phyloP scores from a whole-genome alignment of 2,888 invertebrate genomes.

The Dioctria rufipes region DNA sequence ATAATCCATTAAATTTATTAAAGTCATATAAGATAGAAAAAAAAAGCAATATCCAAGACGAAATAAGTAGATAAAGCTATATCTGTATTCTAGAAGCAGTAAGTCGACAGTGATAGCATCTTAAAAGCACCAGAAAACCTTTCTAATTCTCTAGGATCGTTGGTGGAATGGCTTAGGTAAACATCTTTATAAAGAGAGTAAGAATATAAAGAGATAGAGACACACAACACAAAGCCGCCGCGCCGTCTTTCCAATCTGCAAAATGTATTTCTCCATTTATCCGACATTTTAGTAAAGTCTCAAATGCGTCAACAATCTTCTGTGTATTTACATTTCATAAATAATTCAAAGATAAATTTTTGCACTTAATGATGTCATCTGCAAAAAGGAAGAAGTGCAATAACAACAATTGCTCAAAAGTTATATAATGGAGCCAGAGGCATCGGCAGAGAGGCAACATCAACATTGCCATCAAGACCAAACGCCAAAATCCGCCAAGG shows the following conservation, averaged over 20 bases:
- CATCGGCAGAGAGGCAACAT: not conserved
- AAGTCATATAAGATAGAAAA: constrained; percentile 5
- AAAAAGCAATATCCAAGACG: not conserved
- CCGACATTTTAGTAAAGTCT: constrained; percentile 42
- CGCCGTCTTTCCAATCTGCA: constrained; percentile 17
- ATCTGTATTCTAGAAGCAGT: constrained; percentile 4
- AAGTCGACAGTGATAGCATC: constrained; percentile 18
- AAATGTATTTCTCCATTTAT: constrained; percentile 45
- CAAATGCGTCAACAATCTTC: constrained; percentile 20
- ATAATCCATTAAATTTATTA: constrained; percentile 36
- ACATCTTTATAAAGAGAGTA: constrained; percentile 10
- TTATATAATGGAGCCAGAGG: constrained; percentile 37
- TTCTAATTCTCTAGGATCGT: constrained; percentile 18
- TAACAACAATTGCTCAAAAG: constrained; percentile 47
- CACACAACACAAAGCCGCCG: not conserved
- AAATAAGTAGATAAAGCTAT: no score
- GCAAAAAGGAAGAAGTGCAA: constrained; percentile 39
- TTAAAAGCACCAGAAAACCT: constrained; percentile 32
- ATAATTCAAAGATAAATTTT: constrained; percentile 57
- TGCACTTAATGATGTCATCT: constrained; percentile 58
- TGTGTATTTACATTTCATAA: constrained; percentile 56
- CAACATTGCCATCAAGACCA: constrained; percentile 36
- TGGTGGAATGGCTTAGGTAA: constrained; percentile 30
- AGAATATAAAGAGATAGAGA: no score
- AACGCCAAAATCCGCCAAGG: constrained; percentile 22